Evolutionary conservation across 2,797 vertebrate species (phyloP), one percentile per base, ranked within the genome.

Genomic region (Alcedo quadribrachys): DNA sequence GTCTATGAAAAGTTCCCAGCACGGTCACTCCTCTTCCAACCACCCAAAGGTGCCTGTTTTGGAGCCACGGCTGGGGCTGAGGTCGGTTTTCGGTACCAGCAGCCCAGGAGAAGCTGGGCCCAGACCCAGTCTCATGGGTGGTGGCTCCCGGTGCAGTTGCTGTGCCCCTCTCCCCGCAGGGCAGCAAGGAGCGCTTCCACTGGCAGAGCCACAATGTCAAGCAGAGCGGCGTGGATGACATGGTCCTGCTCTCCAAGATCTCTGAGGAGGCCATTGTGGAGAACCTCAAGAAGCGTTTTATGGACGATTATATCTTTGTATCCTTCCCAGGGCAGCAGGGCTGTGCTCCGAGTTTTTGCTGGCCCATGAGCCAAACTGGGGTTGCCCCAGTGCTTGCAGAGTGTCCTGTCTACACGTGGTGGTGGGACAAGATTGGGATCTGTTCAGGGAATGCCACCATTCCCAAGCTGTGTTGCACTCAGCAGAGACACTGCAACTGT

Each of bases 121-220:
- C 30, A 9, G 62, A 8, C 8, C n/a, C 55, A n/a, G 11, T n/a
- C 12, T 10, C 6, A 0, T 2, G 3, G 3, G 35, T 11, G 33
- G 43, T 55, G 75, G 37, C 53, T 68, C 43, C 43, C 0, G 2
- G 20, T 8, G 65, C 88, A 76, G 84, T 1, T 1, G 0, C 70
- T 6, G 37, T 81, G 62, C 17, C 60, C 30, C 27, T 55, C n/a
- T 81, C 35, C 37, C 74, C 17, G 0, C 93, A 98, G 98, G 99
- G 98, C 35, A 98, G 98, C 97, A 99, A 99, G 97, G 98, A 98
- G 71, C 96, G 96, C 12, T 99, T 99, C 92, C 99, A 99, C 97
- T 99, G 99, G 99, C 99, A 99, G 97, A 99, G 99, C 97, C 99
- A 99, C 95, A 99, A 99, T 80, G 99, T 99, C 77, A 99, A 99